Base-by-base conservation (phyloP, 2,797 vertebrate species). In the Channallabes apus region DNA sequence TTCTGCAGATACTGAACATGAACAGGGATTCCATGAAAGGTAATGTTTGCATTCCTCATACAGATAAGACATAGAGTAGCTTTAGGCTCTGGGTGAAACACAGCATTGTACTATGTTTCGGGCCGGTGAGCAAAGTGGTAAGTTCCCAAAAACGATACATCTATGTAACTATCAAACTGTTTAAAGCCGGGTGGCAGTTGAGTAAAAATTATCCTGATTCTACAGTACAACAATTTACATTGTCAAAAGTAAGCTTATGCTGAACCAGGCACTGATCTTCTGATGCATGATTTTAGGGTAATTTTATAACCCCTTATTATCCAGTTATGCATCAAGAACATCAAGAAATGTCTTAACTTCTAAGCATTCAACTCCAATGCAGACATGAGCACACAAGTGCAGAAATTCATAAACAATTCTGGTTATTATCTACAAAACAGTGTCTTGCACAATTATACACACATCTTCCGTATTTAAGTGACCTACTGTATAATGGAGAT, bases 31-130 rank as follows among this genome's bases (percentile, higher is more conserved):
- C 73, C 46, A 38, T 67, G 27, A 67, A 68, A 35, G 46, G 61
- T 38, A 38, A 67, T 77, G 62, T 58, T 84, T 84, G 32, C 12
- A 35, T 54, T 83, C 18, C 18, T 15, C 38, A 56, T 83, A 11
- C 29, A 38, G 29, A 46, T 64, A 14, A 27, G 11, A 59, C 17
- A 41, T 0, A 17, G 11, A 51, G 46, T 51, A 56, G 41, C 22
- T 17, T 78, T 15, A 78, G 29, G 46, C 24, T 35, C 22, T 20
- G 29, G 12, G 64, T 46, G 65, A n/a, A 32, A 8, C 32, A 68
- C 1, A 29, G 11, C 38, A 58, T 24, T 68, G n/a, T n/a, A 41
- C 61, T 41, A 61, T 78, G 58, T 8, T 58, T 29, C 29, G 6
- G 56, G 35, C 35, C 29, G 22, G 18, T 38, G 5, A 38, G 9